Base-by-base conservation (phyloP, 92 coral and sea anemone species). In the Phenganax subtilis region DNA sequence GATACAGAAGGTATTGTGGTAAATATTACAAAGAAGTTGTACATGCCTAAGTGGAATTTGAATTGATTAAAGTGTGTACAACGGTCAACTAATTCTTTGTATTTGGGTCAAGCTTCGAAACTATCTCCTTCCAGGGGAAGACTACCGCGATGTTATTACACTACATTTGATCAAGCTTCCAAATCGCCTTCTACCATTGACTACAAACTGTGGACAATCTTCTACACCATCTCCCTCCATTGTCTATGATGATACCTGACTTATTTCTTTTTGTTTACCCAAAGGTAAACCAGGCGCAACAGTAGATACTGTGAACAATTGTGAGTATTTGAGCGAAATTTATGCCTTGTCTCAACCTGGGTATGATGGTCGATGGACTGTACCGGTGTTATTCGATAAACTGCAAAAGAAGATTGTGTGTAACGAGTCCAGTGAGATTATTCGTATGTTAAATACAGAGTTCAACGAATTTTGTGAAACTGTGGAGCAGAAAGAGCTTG, bases 361-460 rank as follows among this genome's bases (percentile, higher is more conserved):
- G 0, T 93, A 86, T 86, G 54, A 78, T 5, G 97, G 97, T 6
- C 76, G 76, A 29, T 82, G 87, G 54, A 72, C 92, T 10, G 96
- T 91, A 0, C 97, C 97, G 0, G 87, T 91, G 12, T 79, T 93
- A 52, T 93, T 94, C 90, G 97, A 93, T 75, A 93, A 87, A 80
- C 76, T 87, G 64, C 87, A 85, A 77, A 85, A 81, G 53, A 89
- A 85, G 27, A 89, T 92, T 66, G 97, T 93, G 4, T 91, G 83
- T 79, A 93, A 91, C 80, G 97, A 93, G 67, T 93, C 97, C 10
- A 88, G 90, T 44, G 97, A 93, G 80, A 93, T 93, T 55, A 84
- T 93, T 57, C 93, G 97, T 37, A 93, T 93, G 93, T 62, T 93
- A 10, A 89, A 86, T 81, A 89, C 87, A 64, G 97, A 93, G 37